Evolutionary conservation across 2,888 invertebrate species (phyloP), one percentile per base, ranked within the genome.

Genomic region (Agonopterix heracliana): DNA sequence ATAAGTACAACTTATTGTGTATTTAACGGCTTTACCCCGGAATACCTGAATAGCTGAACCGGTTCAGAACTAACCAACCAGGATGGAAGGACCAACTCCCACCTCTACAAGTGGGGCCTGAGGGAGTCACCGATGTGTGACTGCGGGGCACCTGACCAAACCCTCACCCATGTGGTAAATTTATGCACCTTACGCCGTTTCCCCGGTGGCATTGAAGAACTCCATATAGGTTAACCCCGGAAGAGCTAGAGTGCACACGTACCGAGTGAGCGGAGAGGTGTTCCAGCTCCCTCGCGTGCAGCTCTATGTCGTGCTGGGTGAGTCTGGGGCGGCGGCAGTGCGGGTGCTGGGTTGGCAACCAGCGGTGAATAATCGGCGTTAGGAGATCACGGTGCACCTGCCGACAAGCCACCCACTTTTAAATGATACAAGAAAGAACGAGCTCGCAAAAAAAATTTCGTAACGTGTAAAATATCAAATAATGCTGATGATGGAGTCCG

Each of bases 361-460:
- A 89, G 11, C 89, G 75, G 60, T 91, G 91, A 46, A 93, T 87
- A 12, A 92, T 63, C 2, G 93, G 93, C 11, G 93, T 92, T 50
- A 93, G 79, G 7, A 93, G 75, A 61, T 91, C 91, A n/a, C 89
- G 89, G 66, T 92, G 90, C 1, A 92, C 83, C 67, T 86, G 59
- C 54, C 43, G 44, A 54, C 41, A n/a, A 26, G 5, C 7, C 26
- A 26, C 26, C 26, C 26, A 26, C 26, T 26, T 5, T 7, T 26
- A 9, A 11, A 11, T 12, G 41, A 5, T 9, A 9, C 41, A 34
- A 10, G 3, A 14, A n/a, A 12, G 2, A n/a, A 5, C 10, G 7
- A 4, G 34, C n/a, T 12, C 10, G 44, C n/a, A 8, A 14, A 9
- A 10, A 17, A 43, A 11, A 17, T n/a, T n/a, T 10, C 1, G 38